Conservation (phyloP, 2,113 vertebrate species). For the Tympanuchus pallidicinctus region DNA sequence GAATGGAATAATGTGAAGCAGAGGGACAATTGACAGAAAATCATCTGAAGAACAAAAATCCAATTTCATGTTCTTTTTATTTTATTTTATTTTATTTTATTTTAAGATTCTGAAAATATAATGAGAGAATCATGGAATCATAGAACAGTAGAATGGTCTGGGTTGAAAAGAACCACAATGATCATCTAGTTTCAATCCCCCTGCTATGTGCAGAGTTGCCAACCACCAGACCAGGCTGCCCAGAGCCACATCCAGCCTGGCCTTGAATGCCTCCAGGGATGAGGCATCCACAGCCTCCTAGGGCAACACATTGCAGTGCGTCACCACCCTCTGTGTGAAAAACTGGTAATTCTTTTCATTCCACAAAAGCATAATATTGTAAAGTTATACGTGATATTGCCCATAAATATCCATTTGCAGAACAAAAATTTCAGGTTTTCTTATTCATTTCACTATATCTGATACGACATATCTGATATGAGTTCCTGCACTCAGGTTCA, state of each 20-base stretch:
- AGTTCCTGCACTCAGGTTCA: background rate
- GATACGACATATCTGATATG: background rate
- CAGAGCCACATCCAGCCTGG: no score
- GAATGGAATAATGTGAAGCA: background rate
- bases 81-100: background rate
- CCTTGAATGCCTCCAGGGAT: no score
- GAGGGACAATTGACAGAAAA: background rate
- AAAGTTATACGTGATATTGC: background rate
- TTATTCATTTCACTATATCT: background rate
- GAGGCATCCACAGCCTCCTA: no score
- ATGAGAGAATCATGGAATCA: no score
- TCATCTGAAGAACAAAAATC: background rate
- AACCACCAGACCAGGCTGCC: no score
- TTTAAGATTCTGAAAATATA: background rate
- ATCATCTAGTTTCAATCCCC: no score
- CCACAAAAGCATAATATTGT: background rate
- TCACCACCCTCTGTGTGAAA: no score
- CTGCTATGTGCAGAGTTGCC: no score
- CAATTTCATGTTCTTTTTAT: background rate
- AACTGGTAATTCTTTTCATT: background rate
- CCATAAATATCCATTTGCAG: background rate
- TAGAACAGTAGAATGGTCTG: no score
- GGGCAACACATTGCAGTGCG: no score
- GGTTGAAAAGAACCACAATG: no score
- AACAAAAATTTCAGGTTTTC: background rate